Evolutionary conservation across 2,888 invertebrate genomes (phyloP).

Genomic region (Apamea anceps): DNA sequence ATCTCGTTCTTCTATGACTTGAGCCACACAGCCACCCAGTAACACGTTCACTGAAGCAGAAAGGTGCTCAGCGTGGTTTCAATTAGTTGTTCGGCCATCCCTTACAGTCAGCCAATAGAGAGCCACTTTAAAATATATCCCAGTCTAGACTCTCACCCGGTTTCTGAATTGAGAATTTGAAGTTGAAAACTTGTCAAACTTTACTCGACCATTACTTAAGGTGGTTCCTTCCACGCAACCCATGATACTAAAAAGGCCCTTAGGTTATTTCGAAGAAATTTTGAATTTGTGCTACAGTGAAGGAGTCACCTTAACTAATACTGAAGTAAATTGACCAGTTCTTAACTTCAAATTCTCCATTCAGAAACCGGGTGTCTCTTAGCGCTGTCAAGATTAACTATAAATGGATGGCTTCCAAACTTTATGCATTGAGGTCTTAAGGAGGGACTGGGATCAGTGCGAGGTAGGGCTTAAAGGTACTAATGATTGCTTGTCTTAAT

Average conservation of each 20-base stretch:
- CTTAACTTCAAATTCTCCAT: neutral
- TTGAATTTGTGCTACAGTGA: neutral
- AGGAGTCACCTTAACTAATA: too few species aligned
- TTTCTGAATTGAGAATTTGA: neutral
- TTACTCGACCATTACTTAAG: neutral
- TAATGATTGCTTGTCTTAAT: conserved; percentile 13
- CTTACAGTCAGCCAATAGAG: conserved; percentile 67
- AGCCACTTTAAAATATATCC: conserved; percentile 66
- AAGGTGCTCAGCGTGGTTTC: conserved; percentile 80
- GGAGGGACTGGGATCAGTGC: neutral
- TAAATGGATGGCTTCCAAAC: conserved; percentile 36
- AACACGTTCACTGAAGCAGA: conserved; percentile 72
- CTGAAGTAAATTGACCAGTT: neutral
- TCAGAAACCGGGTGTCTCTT: conserved; percentile 24
- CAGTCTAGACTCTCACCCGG: conserved; percentile 38
- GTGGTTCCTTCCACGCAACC: neutral
- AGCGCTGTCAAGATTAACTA: conserved; percentile 43
- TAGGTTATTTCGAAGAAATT: neutral
- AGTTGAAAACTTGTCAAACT: neutral
- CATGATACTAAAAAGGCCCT: neutral
- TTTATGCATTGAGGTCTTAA: conserved; percentile 36
- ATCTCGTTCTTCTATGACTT: conserved; percentile 42
- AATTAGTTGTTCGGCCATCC: conserved; percentile 76
- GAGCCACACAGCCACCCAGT: conserved; percentile 54
- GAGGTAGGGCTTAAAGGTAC: conserved; percentile 11